Evolutionary conservation across 2,888 invertebrate species (phyloP).

Genomic region (Cactoblastis cactorum): DNA sequence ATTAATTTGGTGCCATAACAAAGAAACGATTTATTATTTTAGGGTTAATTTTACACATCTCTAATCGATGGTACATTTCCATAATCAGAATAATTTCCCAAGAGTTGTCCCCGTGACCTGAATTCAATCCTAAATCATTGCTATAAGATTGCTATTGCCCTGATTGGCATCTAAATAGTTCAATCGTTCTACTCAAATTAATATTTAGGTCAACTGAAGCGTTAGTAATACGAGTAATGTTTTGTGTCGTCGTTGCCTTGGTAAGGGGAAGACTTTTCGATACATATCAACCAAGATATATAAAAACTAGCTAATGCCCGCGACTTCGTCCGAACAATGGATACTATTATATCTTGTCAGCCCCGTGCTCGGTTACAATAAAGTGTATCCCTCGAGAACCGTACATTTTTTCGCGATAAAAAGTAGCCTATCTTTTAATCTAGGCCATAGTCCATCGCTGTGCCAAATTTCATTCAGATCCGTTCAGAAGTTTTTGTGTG

Average conservation of each 20-base stretch:
- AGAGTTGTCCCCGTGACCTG: background rate
- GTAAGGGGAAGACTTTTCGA: slow-evolving; percentile 32
- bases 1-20: too few species aligned
- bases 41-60: background rate
- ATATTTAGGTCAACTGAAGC: slow-evolving; percentile 49
- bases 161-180: slow-evolving; percentile 17
- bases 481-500: too few species aligned
- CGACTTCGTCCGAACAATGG: too few species aligned
- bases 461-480: too few species aligned
- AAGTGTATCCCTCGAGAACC: too few species aligned
- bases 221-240: slow-evolving; percentile 34
- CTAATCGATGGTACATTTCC: background rate
- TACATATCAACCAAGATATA: too few species aligned
- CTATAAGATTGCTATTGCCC: slow-evolving; percentile 10
- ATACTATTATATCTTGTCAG: too few species aligned
- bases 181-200: slow-evolving; percentile 19
- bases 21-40: background rate
- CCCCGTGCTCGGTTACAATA: too few species aligned
- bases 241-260: slow-evolving; percentile 29
- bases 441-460: too few species aligned
- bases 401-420: too few species aligned
- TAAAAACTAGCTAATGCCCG: too few species aligned
- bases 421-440: too few species aligned
- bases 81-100: background rate
- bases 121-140: slow-evolving; percentile 7